phyloP scores from a whole-genome alignment of 2,888 invertebrate genomes.

The Sarcophaga carnaria region DNA sequence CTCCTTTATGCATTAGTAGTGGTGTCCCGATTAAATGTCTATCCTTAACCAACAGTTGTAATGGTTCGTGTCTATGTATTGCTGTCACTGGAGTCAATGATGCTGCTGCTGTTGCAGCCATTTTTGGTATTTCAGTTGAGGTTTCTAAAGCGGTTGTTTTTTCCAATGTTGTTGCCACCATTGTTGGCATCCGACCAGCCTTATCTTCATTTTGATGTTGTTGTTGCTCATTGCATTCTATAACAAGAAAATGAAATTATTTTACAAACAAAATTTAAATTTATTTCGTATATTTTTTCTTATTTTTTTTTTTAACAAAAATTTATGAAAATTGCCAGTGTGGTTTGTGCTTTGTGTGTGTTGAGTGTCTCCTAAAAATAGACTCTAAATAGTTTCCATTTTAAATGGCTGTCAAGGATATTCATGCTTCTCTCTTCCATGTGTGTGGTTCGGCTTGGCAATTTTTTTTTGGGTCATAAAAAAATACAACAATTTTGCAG shows the following conservation, averaged over 20 bases:
- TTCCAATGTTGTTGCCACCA: constrained; percentile 6
- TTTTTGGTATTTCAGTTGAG: constrained; percentile 45
- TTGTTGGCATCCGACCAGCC: constrained; percentile 53
- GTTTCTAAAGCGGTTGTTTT: constrained; percentile 27
- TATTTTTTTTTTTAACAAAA: constrained; percentile 32
- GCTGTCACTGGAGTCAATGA: constrained; percentile 36
- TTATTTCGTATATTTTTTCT: constrained; percentile 46
- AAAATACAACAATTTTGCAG: constrained; percentile 29
- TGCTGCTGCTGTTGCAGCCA: constrained; percentile 31
- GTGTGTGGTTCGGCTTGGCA: background rate
- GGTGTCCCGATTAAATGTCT: constrained; percentile 81
- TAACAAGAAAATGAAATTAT: constrained; percentile 37
- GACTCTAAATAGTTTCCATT: constrained; percentile 36
- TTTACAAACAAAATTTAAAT: constrained; percentile 53
- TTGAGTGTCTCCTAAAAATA: constrained; percentile 15
- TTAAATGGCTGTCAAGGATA: constrained; percentile 50
- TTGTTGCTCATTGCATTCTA: constrained; percentile 51
- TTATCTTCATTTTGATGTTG: constrained; percentile 43
- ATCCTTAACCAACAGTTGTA: constrained; percentile 79
- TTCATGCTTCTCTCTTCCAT: constrained; percentile 30
- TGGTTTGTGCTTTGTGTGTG: constrained; percentile 3
- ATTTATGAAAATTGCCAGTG: constrained; percentile 59
- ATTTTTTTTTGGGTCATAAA: background rate
- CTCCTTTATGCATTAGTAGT: constrained; percentile 80
- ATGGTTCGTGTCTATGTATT: constrained; percentile 75